A percentile compares a stretch with the other conserved stretches of the same genome.
Evolutionary conservation across 2,113 vertebrate genomes (phyloP).

Genomic region (Upupa epops): DNA sequence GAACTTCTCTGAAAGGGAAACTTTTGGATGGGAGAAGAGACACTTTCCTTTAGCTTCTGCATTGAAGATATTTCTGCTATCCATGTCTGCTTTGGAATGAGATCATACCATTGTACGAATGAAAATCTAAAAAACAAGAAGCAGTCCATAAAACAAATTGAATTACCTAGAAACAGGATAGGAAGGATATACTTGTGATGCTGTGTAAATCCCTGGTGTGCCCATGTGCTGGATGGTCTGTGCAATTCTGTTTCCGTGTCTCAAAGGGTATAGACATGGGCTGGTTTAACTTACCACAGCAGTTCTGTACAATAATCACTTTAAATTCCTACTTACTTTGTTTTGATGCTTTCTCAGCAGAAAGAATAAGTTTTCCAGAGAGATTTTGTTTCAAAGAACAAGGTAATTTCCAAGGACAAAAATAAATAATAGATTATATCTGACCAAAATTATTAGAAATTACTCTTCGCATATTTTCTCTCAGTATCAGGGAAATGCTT

Average conservation of each 20-base stretch:
- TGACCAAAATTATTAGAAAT: neutral
- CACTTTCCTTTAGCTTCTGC: neutral
- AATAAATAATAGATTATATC: neutral
- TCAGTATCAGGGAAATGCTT: neutral
- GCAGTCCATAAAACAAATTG: neutral
- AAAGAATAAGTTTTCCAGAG: neutral
- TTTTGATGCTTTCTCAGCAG: neutral
- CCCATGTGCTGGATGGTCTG: neutral
- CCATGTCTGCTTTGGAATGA: neutral
- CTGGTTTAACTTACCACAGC: neutral
- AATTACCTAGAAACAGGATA: neutral
- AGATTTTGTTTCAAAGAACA: neutral
- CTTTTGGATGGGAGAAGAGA: neutral
- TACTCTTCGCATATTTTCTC: neutral
- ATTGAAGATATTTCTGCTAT: neutral
- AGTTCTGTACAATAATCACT: neutral
- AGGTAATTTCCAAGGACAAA: neutral
- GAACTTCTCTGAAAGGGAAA: neutral
- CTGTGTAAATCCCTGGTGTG: neutral
- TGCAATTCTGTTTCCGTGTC: neutral
- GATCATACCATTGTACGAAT: rapidly evolving
- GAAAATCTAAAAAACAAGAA: neutral
- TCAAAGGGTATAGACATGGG: rapidly evolving
- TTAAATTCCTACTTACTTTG: neutral
- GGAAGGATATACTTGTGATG: neutral